phyloP scores from a whole-genome alignment of 2,888 invertebrate species.

The Helleia helle region DNA sequence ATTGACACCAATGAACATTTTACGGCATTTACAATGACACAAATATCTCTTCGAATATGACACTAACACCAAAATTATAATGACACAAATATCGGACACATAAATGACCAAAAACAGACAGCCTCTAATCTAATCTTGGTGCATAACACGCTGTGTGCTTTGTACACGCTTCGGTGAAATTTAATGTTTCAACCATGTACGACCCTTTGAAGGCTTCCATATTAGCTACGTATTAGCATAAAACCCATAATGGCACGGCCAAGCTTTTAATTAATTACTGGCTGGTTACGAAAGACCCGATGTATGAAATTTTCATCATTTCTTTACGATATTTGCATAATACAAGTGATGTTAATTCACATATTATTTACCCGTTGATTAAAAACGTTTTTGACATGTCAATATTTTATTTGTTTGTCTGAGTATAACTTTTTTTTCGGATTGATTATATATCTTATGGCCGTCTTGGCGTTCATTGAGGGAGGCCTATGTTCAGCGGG shows the following conservation, averaged over 20 bases:
- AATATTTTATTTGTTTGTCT: too few relatives aligned
- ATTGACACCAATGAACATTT: too few relatives aligned
- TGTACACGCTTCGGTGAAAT: constrained; percentile 47
- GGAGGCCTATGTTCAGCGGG: too few relatives aligned
- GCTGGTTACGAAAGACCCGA: constrained; percentile 39
- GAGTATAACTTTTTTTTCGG: too few relatives aligned
- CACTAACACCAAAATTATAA: too few relatives aligned
- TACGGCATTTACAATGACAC: too few relatives aligned
- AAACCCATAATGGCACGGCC: constrained; percentile 58
- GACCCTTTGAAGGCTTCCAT: constrained; percentile 56
- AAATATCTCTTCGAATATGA: too few relatives aligned
- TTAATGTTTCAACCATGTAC: constrained; percentile 46
- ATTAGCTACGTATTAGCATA: constrained; percentile 65
- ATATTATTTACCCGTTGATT: too few relatives aligned
- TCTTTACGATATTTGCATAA: constrained; percentile 40
- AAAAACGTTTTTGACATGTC: too few relatives aligned
- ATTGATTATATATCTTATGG: too few relatives aligned
- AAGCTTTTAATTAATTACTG: constrained; percentile 68
- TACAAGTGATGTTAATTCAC: constrained; percentile 23
- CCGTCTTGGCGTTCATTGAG: too few relatives aligned
- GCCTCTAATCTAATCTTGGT: constrained; percentile 40
- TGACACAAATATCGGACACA: too few relatives aligned
- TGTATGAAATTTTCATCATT: constrained; percentile 29
- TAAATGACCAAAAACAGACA: not conserved
- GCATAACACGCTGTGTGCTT: constrained; percentile 29